Percentiles rank a stretch among this genome's conserved stretches.
Evolutionary conservation across 2,113 vertebrate species (phyloP).

Genomic region (Dipodomys ordii): DNA sequence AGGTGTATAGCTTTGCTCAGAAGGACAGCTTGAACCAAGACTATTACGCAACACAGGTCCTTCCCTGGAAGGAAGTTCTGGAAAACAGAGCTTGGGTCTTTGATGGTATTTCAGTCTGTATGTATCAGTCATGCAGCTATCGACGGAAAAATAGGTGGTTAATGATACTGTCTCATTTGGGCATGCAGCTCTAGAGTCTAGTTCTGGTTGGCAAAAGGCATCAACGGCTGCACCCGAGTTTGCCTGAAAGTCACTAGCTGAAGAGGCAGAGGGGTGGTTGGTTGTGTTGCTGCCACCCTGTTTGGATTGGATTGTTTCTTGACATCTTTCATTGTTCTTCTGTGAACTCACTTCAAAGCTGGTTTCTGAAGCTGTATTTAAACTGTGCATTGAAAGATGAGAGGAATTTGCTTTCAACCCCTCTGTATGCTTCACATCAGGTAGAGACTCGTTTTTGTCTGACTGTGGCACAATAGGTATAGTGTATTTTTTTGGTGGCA

Average conservation of each 20-base stretch:
- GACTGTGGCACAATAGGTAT: constrained; percentile 65
- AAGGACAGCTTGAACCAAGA: constrained; percentile 79
- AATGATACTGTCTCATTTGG: constrained; percentile 86
- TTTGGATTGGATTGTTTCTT: constrained; percentile 73
- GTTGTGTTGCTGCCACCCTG: constrained; percentile 67
- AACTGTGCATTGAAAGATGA: constrained; percentile 48
- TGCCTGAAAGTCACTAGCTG: constrained; percentile 70
- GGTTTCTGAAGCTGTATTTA: constrained; percentile 61
- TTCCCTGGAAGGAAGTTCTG: constrained; percentile 77
- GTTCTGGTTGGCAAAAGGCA: constrained; percentile 64
- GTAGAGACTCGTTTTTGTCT: constrained; percentile 55
- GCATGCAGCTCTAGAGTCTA: constrained; percentile 20
- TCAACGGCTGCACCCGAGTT: constrained; percentile 67
- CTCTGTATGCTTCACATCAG: constrained; percentile 61
- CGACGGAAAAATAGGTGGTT: constrained; percentile 97
- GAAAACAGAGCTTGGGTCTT: constrained; percentile 89
- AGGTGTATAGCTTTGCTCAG: constrained; percentile 84
- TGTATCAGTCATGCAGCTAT: constrained; percentile 98
- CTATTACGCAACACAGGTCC: constrained; percentile 81
- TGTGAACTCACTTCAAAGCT: constrained; percentile 41
- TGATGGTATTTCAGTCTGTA: constrained; percentile 97
- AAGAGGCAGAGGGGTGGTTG: constrained; percentile 50
- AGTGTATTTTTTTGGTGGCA: constrained; percentile 91
- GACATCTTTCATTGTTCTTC: constrained; percentile 70
- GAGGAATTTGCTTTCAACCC: not conserved